Evolutionary conservation across 2,888 invertebrate genomes (phyloP), one percentile per base, ranked within the genome.

Genomic region (Allacma fusca): DNA sequence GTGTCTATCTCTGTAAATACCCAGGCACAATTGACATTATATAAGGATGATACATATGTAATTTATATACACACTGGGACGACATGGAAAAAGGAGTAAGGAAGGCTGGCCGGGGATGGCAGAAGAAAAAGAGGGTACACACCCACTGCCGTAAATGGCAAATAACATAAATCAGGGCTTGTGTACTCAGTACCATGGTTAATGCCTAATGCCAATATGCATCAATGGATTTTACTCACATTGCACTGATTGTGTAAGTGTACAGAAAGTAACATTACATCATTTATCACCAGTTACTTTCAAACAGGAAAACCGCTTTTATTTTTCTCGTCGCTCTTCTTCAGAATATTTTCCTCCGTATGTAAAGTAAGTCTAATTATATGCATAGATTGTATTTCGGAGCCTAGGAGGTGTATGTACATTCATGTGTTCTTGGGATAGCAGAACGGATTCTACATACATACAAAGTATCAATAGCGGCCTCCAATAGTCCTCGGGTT

Each of bases 151-250:
- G 59, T 72, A 72, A 72, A 72, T 72, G 72, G 72, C 72, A 72
- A 72, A 72, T 72, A 57, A 72, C 72, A 72, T 72, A 72, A 72
- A 72, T 72, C 72, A 72, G 72, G 59, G 72, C 59, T 72, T 72
- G 72, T 72, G 72, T 72, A 72, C 72, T 72, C 72, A 72, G 70
- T 40, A 50, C 50, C 19, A n/a, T 50, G 50, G 19, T 50, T 50
- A 70, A 34, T 65, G 28, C 65, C 28, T 26, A 65, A 43, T 70
- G 72, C 72, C 72, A 72, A 72, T 50, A 50, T 72, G 72, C 72
- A 72, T 72, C 72, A 72, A 72, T 72, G 59, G 72, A 72, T 72
- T 71, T 72, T 72, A 59, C 59, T 59, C 65, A 26, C 28, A 26
- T 65, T 26, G n/a, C 65, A 28, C 65, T 65, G 65, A 29, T 65